These are phyloP conservation scores for Macrobrachium rosenbergii DNA, from an alignment of 1,140 invertebrate genomes.

Conservation along the genomic window DNA sequence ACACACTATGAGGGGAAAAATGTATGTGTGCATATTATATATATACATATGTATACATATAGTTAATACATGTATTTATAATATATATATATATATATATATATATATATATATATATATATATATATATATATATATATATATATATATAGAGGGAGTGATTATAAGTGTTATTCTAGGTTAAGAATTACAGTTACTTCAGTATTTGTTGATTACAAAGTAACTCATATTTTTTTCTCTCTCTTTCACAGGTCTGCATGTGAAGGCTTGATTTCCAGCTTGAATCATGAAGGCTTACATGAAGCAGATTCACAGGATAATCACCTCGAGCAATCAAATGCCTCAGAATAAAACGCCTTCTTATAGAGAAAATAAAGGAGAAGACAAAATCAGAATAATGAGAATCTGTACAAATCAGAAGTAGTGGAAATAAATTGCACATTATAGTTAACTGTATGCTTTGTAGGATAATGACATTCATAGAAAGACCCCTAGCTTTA, in stretches of 20 bases:
- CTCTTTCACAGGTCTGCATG: no score
- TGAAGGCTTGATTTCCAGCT: no score
- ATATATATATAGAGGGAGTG: background rate
- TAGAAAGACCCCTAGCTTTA: background rate
- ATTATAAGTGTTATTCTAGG: background rate
- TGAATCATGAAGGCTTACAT: no score
- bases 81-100: constrained; percentile 12
- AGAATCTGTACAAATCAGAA: no score
- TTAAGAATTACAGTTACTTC: background rate
- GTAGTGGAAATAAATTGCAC: no score
- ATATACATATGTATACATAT: background rate
- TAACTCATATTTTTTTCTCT: background rate
- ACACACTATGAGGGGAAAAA: background rate
- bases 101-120: constrained; percentile 27
- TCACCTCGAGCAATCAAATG: no score
- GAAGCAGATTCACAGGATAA: no score
- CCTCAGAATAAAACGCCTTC: no score
- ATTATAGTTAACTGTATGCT: no score
- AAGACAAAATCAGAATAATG: no score
- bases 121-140: constrained; percentile 24
- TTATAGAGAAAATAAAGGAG: no score
- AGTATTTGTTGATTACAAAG: background rate
- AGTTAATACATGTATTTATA: background rate
- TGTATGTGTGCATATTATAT: background rate
- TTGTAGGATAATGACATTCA: no score